Evolutionary conservation across 2,888 invertebrate species (phyloP), one percentile per base, ranked within the genome.

Genomic region (Troglohyphantes excavatus): DNA sequence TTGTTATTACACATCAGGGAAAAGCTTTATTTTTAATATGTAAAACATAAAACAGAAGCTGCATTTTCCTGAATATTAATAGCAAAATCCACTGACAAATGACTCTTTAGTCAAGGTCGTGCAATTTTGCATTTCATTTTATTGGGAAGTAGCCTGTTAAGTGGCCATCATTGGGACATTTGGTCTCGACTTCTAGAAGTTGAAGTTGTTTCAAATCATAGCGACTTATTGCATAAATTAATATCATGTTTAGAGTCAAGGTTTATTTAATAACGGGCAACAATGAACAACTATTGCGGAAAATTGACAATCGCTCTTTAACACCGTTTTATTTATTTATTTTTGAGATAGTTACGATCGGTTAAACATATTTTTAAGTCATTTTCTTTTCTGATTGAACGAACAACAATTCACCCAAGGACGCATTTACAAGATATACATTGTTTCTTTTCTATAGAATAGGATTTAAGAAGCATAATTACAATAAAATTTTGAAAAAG

Each of bases 261-360:
- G 75, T 59, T 59, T 75, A 59, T 75, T 72, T n/a, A 33, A 68
- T 68, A 33, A 68, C 53, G n/a, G 2, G n/a, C n/a, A 53, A 7
- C 9, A 53, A 53, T 53, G 53, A n/a, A 13, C 3, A 39, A n/a
- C 3, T n/a, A 53, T 53, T 53, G 53, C 17, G 9, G 17, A 53
- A 53, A 53, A 53, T 33, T 53, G 17, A 0, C 53, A 53, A 13
- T 6, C 17, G 13, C n/a, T 53, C 0, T 53, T 53, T 7, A 53
- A 17, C 53, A 17, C 53, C 17, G n/a, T 53, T 53, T n/a, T 53
- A 53, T 53, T 53, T 53, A 53, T 13, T 53, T 53, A n/a, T n/a
- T 53, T 53, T 5, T n/a, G 17, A n/a, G 46, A 13, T 46, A 53
- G 53, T 7, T n/a, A 53, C 17, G 53, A 7, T 5, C 46, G 17